These are phyloP conservation scores for Bombus polaris DNA, from an alignment of 1,140 invertebrate species.

Conservation along the genomic window DNA sequence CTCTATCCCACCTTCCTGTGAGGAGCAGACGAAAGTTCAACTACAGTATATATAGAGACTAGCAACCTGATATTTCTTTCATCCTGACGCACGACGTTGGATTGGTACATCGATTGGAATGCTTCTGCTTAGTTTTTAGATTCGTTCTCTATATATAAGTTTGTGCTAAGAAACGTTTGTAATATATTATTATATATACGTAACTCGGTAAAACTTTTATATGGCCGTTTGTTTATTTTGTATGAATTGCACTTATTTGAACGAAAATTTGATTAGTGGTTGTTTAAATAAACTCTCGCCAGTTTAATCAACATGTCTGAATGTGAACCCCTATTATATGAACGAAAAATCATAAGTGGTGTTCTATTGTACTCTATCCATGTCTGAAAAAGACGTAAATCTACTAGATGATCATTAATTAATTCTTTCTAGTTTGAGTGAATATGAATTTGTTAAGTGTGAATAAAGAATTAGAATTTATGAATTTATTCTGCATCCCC, in stretches of 20 bases:
- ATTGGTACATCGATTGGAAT: not conserved
- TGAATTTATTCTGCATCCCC: not conserved
- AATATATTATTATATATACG: not conserved
- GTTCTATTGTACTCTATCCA: too few relatives aligned
- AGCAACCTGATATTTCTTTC: constrained; percentile 69
- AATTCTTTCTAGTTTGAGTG: not conserved
- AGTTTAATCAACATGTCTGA: too few relatives aligned
- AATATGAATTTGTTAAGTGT: not conserved
- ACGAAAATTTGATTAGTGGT: too few relatives aligned
- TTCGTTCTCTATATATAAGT: too few relatives aligned
- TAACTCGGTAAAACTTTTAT: not conserved
- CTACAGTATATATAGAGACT: constrained; percentile 49
- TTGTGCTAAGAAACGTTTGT: not conserved
- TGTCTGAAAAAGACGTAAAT: too few relatives aligned
- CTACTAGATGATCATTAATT: not conserved
- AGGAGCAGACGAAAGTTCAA: constrained; percentile 49
- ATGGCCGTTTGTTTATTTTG: too few relatives aligned
- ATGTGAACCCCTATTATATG: too few relatives aligned
- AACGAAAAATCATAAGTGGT: too few relatives aligned
- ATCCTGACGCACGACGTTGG: constrained; percentile 34
- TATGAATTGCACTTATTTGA: too few relatives aligned
- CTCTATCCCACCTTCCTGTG: not conserved
- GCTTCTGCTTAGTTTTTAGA: not conserved
- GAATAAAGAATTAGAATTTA: not conserved
- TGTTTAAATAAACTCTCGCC: too few relatives aligned